Conservation (phyloP, 2,797 vertebrate genomes). For the Micrastur ruficollis region DNA sequence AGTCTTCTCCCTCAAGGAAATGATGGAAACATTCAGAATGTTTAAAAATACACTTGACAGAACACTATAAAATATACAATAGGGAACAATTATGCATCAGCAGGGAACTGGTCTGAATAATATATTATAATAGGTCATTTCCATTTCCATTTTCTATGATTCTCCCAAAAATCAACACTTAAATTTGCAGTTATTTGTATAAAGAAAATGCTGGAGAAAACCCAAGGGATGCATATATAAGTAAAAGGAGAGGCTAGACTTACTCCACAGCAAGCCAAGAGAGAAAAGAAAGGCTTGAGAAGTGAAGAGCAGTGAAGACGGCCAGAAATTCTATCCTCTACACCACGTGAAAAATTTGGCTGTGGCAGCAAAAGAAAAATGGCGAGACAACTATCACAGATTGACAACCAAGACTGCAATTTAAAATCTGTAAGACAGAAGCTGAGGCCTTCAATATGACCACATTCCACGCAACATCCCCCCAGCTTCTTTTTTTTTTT, state of each 20-base stretch:
- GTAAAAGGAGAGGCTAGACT: slow-evolving; percentile 46
- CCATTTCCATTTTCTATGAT: slow-evolving; percentile 60
- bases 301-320: neutral
- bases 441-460: neutral
- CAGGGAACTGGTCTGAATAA: slow-evolving; percentile 57
- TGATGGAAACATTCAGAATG: slow-evolving; percentile 17
- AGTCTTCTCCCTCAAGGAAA: slow-evolving; percentile 36
- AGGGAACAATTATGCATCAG: slow-evolving; percentile 59
- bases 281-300: slow-evolving; percentile 4
- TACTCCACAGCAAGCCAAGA: slow-evolving; percentile 34
- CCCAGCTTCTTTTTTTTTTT: too few species aligned
- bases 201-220: slow-evolving; percentile 56
- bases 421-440: neutral
- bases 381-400: neutral
- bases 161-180: slow-evolving; percentile 65
- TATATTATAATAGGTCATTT: slow-evolving; percentile 66
- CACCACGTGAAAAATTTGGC: slow-evolving; percentile 1
- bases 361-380: slow-evolving; percentile 7
- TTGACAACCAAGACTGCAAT: neutral
- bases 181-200: slow-evolving; percentile 59
- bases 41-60: slow-evolving; percentile 58
- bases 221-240: slow-evolving; percentile 49
- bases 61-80: slow-evolving; percentile 55
- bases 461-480: too few species aligned
- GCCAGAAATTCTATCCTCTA: slow-evolving; percentile 33